These are phyloP conservation scores for Seira musarum DNA, from an alignment of 2,888 invertebrate species.

Conservation along the genomic window DNA sequence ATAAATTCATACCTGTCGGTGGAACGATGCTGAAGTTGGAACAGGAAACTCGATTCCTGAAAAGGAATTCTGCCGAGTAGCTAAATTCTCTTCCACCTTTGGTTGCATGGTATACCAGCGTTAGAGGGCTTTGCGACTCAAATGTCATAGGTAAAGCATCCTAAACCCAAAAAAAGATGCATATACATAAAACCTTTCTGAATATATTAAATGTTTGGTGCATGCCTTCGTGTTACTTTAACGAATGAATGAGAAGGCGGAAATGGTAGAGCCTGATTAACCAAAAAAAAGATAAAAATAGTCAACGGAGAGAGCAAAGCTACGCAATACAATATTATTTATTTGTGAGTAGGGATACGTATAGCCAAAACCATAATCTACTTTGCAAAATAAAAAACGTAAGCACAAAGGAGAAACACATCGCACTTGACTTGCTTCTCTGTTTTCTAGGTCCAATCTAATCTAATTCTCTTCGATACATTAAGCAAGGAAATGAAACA, in stretches of 20 bases:
- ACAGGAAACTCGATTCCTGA: constrained; percentile 64
- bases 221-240: not conserved
- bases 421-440: constrained; percentile 17
- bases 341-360: no score
- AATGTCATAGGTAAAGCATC: constrained; percentile 67
- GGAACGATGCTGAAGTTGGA: constrained; percentile 66
- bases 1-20: constrained; percentile 60
- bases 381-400: no score
- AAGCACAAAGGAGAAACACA: not conserved
- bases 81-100: constrained; percentile 65
- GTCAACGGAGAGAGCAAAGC: no score
- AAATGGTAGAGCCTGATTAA: no score
- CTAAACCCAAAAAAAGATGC: constrained; percentile 33
- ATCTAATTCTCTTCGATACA: constrained; percentile 28
- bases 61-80: constrained; percentile 66
- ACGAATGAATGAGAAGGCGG: not conserved
- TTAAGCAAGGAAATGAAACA: constrained; percentile 37
- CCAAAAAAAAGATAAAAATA: no score
- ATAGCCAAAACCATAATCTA: no score
- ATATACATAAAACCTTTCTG: no score
- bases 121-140: constrained; percentile 65
- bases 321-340: no score
- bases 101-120: constrained; percentile 67
- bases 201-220: not conserved
- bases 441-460: not conserved